Evolutionary conservation across 2,113 vertebrate genomes (phyloP), one percentile per base, ranked within the genome.

Genomic region (Aegypius monachus): DNA sequence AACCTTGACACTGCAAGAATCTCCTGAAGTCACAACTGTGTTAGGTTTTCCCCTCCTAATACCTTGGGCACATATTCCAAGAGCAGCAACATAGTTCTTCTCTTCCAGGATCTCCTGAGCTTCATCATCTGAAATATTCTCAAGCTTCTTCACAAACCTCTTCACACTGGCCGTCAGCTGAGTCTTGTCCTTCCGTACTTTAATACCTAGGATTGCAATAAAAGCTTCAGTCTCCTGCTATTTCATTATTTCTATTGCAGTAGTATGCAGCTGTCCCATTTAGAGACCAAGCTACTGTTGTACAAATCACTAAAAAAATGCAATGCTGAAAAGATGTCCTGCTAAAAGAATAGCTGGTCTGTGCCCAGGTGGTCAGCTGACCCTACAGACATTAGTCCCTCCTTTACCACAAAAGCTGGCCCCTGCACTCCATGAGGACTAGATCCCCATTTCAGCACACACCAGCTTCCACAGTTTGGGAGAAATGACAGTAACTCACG

Each of bases 41-140:
- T 83, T 52, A 84, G 7, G 10, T 52, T 59, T 40, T 81, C 21
- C 27, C 42, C 48, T 16, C 13, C 5, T 47, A 88, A 79, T 98
- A 99, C 99, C 99, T 98, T 98, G 97, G 81, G 93, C 63, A 43
- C 97, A 97, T 82, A 95, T 72, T 86, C 98, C 99, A 43, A 99
- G 97, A 88, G 98, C 97, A 55, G 99, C 98, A 92, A 99, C 94
- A 52, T 99, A 99, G 59, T 97, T 94, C 95, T 98, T 97, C 95
- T 99, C 98, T 96, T 98, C 98, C 19, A 98, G 96, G 61, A 96
- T 67, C 58, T 98, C 98, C 13, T 98, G 95, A 53, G 91, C 91
- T n/a, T 97, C 98, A 3, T 97, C 92, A 45, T 97, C 94, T 22
- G 95, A 93, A 36, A 93, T 84, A 87, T 80, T 63, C 66, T 97